These are phyloP conservation scores for Diloba caeruleocephala DNA, from an alignment of 2,888 invertebrate genomes.

Conservation along the genomic window DNA sequence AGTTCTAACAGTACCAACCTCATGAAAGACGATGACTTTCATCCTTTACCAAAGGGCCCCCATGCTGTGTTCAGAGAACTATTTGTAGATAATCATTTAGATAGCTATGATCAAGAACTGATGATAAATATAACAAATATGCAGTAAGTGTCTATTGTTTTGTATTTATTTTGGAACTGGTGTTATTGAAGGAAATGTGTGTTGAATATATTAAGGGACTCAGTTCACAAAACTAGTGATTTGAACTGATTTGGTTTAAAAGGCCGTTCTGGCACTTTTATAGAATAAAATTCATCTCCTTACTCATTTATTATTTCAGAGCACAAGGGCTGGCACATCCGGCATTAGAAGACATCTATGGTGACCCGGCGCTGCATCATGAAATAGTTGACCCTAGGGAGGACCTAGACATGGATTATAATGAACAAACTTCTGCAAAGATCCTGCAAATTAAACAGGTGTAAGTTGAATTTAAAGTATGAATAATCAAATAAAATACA, in stretches of 20 bases:
- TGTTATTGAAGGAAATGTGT: no score
- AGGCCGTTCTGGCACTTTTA: no score
- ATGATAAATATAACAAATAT: conserved; percentile 77
- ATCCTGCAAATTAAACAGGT: conserved; percentile 76
- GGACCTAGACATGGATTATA: conserved; percentile 61
- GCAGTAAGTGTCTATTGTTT: conserved; percentile 76
- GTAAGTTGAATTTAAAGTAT: conserved; percentile 64
- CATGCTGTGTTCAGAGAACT: conserved; percentile 83
- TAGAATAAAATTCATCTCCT: no score
- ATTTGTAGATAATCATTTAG: conserved; percentile 79
- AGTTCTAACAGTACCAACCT: conserved; percentile 25
- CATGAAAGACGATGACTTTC: conserved; percentile 40
- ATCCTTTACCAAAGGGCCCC: conserved; percentile 72
- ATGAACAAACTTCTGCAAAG: conserved; percentile 54
- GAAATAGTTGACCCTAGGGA: conserved; percentile 72
- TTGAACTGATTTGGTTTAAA: no score
- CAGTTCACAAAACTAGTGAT: no score
- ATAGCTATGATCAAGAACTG: conserved; percentile 81
- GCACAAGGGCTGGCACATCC: conserved; percentile 74
- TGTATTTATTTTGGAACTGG: background rate
- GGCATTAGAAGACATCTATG: conserved; percentile 78
- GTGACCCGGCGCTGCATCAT: conserved; percentile 69
- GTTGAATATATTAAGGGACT: no score
- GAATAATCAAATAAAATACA: background rate
- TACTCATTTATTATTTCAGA: conserved; percentile 51